These are phyloP conservation scores for Pomatostomus ruficeps DNA, from an alignment of 2,113 vertebrate genomes.

Conservation along the genomic window DNA sequence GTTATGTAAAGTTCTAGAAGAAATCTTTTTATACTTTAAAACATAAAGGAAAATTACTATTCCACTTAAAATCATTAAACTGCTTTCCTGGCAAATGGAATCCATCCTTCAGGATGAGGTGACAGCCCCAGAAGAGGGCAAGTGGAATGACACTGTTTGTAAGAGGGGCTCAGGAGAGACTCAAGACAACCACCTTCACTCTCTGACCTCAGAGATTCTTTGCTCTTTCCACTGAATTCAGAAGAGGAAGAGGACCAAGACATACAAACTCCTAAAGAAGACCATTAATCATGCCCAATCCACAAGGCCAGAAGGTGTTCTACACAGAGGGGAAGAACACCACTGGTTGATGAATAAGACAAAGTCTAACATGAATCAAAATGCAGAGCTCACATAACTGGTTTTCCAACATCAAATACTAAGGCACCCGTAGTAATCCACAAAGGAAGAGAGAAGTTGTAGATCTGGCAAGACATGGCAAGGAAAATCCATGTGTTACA, in stretches of 20 bases:
- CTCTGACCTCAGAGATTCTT: neutral
- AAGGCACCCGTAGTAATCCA: neutral
- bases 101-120: neutral
- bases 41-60: neutral
- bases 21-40: neutral
- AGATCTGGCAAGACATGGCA: neutral
- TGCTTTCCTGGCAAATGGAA: neutral
- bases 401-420: neutral
- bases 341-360: neutral
- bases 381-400: neutral
- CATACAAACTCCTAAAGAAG: neutral
- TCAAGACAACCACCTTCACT: too few relatives aligned
- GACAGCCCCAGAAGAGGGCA: neutral
- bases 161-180: neutral
- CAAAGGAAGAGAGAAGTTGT: neutral
- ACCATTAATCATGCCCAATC: neutral
- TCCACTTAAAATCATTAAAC: neutral
- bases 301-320: neutral
- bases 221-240: neutral
- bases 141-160: neutral
- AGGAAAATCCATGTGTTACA: neutral
- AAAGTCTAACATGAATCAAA: neutral
- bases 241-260: neutral
- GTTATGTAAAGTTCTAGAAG: neutral
- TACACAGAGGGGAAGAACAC: neutral